phyloP scores from a whole-genome alignment of 2,113 vertebrate genomes.

The Rhineura floridana region DNA sequence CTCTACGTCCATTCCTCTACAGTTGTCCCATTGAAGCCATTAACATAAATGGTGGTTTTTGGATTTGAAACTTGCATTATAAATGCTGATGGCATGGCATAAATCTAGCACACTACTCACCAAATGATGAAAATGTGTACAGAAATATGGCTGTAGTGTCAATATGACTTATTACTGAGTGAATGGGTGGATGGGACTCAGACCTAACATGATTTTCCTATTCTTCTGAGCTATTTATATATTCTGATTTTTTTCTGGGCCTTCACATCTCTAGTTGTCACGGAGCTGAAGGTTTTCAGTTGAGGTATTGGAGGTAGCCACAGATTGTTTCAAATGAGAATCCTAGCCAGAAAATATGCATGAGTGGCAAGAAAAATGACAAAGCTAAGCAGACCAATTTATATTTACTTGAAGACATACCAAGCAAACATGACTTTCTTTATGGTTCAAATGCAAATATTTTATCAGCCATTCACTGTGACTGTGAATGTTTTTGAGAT shows the following conservation, averaged over 20 bases:
- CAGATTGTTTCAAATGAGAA: background rate
- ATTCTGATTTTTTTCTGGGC: no score
- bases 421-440: background rate
- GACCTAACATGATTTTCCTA: background rate
- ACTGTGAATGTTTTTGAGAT: background rate
- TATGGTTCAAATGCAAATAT: background rate
- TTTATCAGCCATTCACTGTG: background rate
- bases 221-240: background rate
- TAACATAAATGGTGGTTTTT: background rate
- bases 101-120: no score
- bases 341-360: no score
- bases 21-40: background rate
- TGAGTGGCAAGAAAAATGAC: background rate
- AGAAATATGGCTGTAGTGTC: background rate
- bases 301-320: no score
- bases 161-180: background rate
- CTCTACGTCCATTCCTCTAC: background rate
- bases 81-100: background rate
- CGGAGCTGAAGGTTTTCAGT: background rate
- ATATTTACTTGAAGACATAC: background rate
- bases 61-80: background rate
- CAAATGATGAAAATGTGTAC: background rate
- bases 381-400: background rate
- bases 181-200: background rate
- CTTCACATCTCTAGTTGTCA: background rate